Evolutionary conservation across 2,888 invertebrate species (phyloP).

Genomic region (Augiades crinisus): DNA sequence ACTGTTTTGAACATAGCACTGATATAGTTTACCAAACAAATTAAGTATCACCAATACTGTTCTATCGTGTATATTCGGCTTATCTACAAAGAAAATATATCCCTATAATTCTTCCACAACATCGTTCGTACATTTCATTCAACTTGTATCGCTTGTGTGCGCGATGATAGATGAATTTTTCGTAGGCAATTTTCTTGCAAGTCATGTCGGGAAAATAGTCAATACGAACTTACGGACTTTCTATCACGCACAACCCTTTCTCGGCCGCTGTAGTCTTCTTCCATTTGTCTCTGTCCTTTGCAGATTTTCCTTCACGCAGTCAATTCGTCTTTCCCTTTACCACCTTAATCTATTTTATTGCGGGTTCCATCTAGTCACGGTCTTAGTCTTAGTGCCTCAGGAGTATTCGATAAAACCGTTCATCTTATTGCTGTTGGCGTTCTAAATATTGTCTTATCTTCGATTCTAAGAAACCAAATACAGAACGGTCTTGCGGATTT

Average conservation of each 20-base stretch:
- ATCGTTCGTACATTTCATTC: background rate
- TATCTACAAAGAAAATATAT: too few species aligned
- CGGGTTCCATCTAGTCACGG: constrained; percentile 33
- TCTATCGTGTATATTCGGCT: too few species aligned
- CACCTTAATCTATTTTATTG: constrained; percentile 36
- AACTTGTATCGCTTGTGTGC: background rate
- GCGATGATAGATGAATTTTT: constrained; percentile 22
- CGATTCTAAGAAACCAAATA: background rate
- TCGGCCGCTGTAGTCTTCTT: constrained; percentile 30
- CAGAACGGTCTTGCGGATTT: background rate
- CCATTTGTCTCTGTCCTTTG: constrained; percentile 38
- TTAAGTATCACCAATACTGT: too few species aligned
- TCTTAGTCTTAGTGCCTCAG: constrained; percentile 25
- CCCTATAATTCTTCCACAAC: background rate
- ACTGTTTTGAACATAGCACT: too few species aligned
- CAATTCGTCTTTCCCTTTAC: constrained; percentile 32
- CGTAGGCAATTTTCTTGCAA: constrained; percentile 26
- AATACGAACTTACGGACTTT: constrained; percentile 31
- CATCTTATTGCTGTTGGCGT: background rate
- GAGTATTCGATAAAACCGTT: constrained; percentile 11
- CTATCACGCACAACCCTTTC: constrained; percentile 34
- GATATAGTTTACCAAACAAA: too few species aligned
- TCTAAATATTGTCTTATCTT: background rate
- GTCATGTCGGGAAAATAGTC: constrained; percentile 28
- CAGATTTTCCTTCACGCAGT: constrained; percentile 36